Evolutionary conservation across 2,888 invertebrate genomes (phyloP), one percentile per base, ranked within the genome.

Genomic region (Lamellibrachia satsuma): DNA sequence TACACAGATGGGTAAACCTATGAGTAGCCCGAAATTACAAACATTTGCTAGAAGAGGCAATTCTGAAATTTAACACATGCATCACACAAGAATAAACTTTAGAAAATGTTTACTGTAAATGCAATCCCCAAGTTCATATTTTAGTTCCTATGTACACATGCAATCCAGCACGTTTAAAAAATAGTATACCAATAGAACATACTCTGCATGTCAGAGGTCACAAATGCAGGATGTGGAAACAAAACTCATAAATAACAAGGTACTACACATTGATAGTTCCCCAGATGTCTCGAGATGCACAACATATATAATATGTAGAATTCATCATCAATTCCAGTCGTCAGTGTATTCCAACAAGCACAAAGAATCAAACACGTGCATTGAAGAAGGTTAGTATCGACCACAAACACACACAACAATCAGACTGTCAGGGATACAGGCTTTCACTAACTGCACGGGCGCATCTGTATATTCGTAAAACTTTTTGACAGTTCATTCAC

Each of bases 301-400:
- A n/a, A 91, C 91, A 91, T 91, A 91, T 91, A 91, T 91, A 91
- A 91, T 91, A 91, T 91, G 91, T 91, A 27, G 91, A 91, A 27
- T 91, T 27, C 15, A 91, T 9, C 39, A 4, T 91, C 91, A 2
- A 27, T 91, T 27, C 91, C 91, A 27, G 27, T 22, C 6, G 27
- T 9, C 91, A 91, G 22, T 91, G 27, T 9, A 2, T 6, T 91
- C 91, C 91, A 91, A 91, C 22, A 11, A 91, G 9, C 4, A 91
- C 91, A 91, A 91, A 91, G 91, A 27, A 27, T 91, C 39, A 8
- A 90, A 2, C 90, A 90, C 90, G 8, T 90, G 90, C 90, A 90
- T 90, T 90, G 90, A 90, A 90, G 90, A 91, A 91, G 91, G 15
- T 91, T 91, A 15, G 91, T 91, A n/a, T 6, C 91, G 27, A 91